Conservation (phyloP, 2,888 invertebrate genomes). For the Hyposoter dolosus region DNA sequence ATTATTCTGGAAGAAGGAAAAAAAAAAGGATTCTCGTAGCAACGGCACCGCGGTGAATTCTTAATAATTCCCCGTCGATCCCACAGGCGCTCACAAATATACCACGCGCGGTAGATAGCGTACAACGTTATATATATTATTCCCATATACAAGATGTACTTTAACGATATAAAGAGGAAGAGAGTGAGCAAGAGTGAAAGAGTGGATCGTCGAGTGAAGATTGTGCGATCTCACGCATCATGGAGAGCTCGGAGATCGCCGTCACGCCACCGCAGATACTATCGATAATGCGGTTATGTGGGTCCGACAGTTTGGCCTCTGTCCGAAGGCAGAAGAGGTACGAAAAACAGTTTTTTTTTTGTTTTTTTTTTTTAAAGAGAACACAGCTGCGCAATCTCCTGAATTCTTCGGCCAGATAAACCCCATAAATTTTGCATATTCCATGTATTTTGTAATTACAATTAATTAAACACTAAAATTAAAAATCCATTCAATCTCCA, state of each 20-base stretch:
- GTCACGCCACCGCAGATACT: slow-evolving; percentile 68
- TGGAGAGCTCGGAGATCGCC: slow-evolving; percentile 62
- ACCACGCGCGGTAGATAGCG: slow-evolving; percentile 24
- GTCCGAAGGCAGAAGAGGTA: slow-evolving; percentile 40
- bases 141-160: slow-evolving; percentile 35
- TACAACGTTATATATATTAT: slow-evolving; percentile 37
- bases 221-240: slow-evolving; percentile 68
- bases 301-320: slow-evolving; percentile 34
- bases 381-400: slow-evolving; percentile 51
- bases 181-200: slow-evolving; percentile 18
- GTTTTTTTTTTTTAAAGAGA: slow-evolving; percentile 3
- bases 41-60: slow-evolving; percentile 65
- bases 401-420: slow-evolving; percentile 36
- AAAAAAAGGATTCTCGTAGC: slow-evolving; percentile 37
- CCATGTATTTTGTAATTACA: background rate
- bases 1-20: slow-evolving; percentile 47
- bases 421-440: background rate
- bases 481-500: background rate
- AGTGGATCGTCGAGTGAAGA: slow-evolving; percentile 54
- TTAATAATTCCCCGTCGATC: slow-evolving; percentile 63
- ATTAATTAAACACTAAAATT: background rate
- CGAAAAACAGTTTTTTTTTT: slow-evolving; percentile 27
- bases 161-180: slow-evolving; percentile 16
- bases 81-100: slow-evolving; percentile 62
- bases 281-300: slow-evolving; percentile 68